Conservation (phyloP, 2,888 invertebrate genomes). For the Nomada hirtipes region DNA sequence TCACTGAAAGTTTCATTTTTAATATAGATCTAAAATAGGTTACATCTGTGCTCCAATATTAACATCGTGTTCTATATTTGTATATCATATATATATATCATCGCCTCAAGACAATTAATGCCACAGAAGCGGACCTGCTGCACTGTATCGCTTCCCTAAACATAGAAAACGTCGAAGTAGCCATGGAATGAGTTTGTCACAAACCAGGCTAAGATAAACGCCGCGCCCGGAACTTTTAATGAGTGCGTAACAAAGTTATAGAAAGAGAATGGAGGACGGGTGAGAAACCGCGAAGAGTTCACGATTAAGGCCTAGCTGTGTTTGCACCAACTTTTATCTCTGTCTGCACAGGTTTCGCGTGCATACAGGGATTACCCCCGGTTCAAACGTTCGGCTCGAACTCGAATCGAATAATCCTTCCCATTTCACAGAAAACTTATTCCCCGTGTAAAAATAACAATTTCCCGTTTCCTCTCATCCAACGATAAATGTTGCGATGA, state of each 20-base stretch:
- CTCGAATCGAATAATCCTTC: background rate
- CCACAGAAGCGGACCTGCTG: background rate
- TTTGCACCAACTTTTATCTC: conserved; percentile 47
- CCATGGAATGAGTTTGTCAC: conserved; percentile 31
- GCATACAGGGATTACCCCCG: background rate
- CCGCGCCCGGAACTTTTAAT: conserved; percentile 51
- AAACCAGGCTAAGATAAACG: conserved; percentile 52
- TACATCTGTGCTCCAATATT: too few relatives aligned
- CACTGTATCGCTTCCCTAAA: conserved; percentile 15
- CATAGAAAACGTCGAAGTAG: conserved; percentile 29
- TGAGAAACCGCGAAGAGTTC: conserved; percentile 41
- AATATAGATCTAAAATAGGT: too few relatives aligned
- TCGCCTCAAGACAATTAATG: background rate
- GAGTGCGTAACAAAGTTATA: conserved; percentile 56
- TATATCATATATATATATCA: conserved; percentile 5
- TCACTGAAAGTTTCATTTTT: too few relatives aligned
- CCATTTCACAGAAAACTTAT: background rate
- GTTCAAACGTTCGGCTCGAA: background rate
- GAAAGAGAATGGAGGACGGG: conserved; percentile 30
- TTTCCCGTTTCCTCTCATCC: too few relatives aligned
- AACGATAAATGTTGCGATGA: background rate
- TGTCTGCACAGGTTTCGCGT: conserved; percentile 1
- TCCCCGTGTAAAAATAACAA: background rate
- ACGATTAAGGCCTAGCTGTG: conserved; percentile 47
- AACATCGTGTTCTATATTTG: too few relatives aligned